Evolutionary conservation across 2,888 invertebrate genomes (phyloP).

Genomic region (Diplolepis rosae): DNA sequence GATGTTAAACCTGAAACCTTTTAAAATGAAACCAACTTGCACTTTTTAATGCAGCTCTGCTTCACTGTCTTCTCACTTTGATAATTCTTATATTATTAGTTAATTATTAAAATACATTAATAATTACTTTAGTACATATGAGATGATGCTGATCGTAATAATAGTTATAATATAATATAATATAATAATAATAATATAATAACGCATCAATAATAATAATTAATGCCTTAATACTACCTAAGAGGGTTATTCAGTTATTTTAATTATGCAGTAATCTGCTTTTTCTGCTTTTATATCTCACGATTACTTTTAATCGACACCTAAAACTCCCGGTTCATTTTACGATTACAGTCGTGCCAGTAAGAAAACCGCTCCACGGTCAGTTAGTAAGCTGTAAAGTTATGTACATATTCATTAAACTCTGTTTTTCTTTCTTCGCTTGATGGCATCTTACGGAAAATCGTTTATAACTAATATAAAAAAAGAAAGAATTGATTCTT

Average conservation of each 20-base stretch:
- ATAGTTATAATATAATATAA: slow-evolving; percentile 57
- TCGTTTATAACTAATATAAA: slow-evolving; percentile 49
- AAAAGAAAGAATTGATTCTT: slow-evolving; percentile 50
- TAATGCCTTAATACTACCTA: slow-evolving; percentile 66
- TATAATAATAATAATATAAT: slow-evolving; percentile 33
- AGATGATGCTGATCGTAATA: slow-evolving; percentile 57
- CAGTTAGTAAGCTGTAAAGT: slow-evolving; percentile 66
- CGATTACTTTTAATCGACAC: slow-evolving; percentile 42
- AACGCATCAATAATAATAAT: slow-evolving; percentile 59
- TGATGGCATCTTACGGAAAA: slow-evolving; percentile 65
- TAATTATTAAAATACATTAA: slow-evolving; percentile 61
- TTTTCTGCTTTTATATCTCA: slow-evolving; percentile 6
- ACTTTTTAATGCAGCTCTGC: slow-evolving; percentile 47
- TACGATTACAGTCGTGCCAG: slow-evolving; percentile 41
- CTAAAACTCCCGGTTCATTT: slow-evolving; percentile 45
- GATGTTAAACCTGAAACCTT: slow-evolving; percentile 53
- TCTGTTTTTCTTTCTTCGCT: slow-evolving; percentile 50
- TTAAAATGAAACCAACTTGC: slow-evolving; percentile 61
- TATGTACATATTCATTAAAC: slow-evolving; percentile 66
- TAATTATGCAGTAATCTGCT: slow-evolving; percentile 52
- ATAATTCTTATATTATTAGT: slow-evolving; percentile 52
- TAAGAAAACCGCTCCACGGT: slow-evolving; percentile 66
- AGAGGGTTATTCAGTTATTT: slow-evolving; percentile 61
- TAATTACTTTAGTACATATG: slow-evolving; percentile 53
- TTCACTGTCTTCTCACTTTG: slow-evolving; percentile 52